Conservation (phyloP, 2,888 invertebrate genomes). For the Tipula vernalis region DNA sequence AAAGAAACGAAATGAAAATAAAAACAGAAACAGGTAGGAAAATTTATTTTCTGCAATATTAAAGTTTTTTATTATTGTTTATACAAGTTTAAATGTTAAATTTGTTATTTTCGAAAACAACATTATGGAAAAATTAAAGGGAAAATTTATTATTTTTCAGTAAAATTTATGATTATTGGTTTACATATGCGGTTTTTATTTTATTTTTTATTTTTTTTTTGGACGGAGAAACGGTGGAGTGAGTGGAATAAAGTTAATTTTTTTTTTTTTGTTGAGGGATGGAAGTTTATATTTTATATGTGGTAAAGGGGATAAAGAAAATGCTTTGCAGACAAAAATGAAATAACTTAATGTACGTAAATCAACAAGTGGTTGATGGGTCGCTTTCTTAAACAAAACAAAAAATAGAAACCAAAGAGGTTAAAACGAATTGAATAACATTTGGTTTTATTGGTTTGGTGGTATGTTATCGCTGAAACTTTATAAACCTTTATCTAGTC, state of each 20-base stretch:
- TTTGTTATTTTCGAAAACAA: neutral
- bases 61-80: neutral
- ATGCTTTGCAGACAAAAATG: neutral
- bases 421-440: neutral
- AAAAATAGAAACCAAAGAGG: neutral
- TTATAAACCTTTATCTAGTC: neutral
- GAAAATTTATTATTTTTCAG: neutral
- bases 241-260: neutral
- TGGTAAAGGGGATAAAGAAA: neutral
- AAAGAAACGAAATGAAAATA: neutral
- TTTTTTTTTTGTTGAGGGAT: neutral
- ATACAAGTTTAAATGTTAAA: neutral
- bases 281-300: neutral
- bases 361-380: neutral
- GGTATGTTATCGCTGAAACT: neutral
- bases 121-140: neutral
- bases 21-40: neutral
- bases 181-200: neutral
- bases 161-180: slow-evolving; percentile 4
- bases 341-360: neutral
- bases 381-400: neutral
- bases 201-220: neutral
- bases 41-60: neutral
- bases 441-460: neutral
- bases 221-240: neutral